Evolutionary conservation across 1,140 invertebrate genomes (phyloP), one percentile per base, ranked within the genome.

Genomic region (Whitmania pigra): DNA sequence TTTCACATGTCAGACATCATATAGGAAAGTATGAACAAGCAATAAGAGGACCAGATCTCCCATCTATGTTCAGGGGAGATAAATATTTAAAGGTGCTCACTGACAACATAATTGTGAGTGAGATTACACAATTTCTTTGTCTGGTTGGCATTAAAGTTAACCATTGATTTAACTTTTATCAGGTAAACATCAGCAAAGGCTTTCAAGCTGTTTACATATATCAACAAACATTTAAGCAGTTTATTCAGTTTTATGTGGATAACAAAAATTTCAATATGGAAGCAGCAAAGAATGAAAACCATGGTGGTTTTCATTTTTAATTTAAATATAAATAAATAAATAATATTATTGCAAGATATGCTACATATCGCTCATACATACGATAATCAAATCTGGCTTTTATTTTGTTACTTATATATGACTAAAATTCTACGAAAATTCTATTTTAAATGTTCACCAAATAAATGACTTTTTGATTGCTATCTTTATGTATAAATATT

Each of bases 221-320:
- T 77, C 84, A 87, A 0, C 75, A 86, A 73, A 84, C 87, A n/a
- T 89, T 90, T 80, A 80, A 87, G 29, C 72, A 77, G 0, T 87
- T 91, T 73, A 82, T 87, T 67, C 75, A 85, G 29, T 89, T 89
- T 79, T 91, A 87, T 77, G 84, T 84, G 60, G 87, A 89, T 73
- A 89, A 91, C 78, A 82, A 87, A 68, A 84, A 82, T 27, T 86
- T 85, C 55, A 86, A 88, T 76, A 79, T 86, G 5, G 79, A 83
- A 17, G 75, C 79, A 17, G 83, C 87, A 20, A 79, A 74, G 72
- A 79, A 80, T 66, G 77, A 84, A 79, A 76, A 80, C 36, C 75
- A 22, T 83, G 80, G 40, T 68, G 67, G 13, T 67, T 2, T 7
- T 43, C 5, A 43, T 68, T 27, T 68, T 13, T 68, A 40, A 22